phyloP scores from a whole-genome alignment of 2,888 invertebrate genomes.

The Spilosoma lubricipeda region DNA sequence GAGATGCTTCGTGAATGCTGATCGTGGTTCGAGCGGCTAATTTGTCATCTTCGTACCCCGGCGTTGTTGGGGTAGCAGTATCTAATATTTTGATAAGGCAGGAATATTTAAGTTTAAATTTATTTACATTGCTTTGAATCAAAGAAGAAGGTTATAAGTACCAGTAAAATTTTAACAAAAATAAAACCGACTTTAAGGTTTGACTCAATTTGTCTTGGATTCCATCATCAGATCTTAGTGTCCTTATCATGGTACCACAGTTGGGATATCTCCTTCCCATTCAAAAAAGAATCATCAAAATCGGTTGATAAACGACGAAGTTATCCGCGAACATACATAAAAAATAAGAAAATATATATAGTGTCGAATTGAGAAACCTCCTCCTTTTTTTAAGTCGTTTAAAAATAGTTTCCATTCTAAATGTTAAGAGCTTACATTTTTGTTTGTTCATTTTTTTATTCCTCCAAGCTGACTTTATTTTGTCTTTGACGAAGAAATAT shows the following conservation, averaged over 20 bases:
- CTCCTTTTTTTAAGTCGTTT: too few relatives aligned
- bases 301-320: too few relatives aligned
- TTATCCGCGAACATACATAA: too few relatives aligned
- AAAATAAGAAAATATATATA: too few relatives aligned
- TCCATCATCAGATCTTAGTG: too few relatives aligned
- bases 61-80: constrained; percentile 7
- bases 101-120: not conserved
- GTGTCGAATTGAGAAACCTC: too few relatives aligned
- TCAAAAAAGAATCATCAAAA: too few relatives aligned
- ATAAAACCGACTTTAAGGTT: too few relatives aligned
- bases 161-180: too few relatives aligned
- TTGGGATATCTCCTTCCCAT: too few relatives aligned
- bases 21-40: constrained; percentile 35
- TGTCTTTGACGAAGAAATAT: not conserved
- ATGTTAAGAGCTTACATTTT: not conserved
- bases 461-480: not conserved
- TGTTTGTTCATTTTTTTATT: not conserved
- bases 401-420: not conserved
- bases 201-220: too few relatives aligned
- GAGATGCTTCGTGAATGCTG: constrained; percentile 39
- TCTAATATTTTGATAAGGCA: constrained; percentile 13
- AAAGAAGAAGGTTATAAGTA: not conserved
- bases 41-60: constrained; percentile 36
- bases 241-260: too few relatives aligned
- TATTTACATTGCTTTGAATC: not conserved